Evolutionary conservation across 92 coral and sea anemone genomes (phyloP).

Genomic region (Nematostella vectensis): DNA sequence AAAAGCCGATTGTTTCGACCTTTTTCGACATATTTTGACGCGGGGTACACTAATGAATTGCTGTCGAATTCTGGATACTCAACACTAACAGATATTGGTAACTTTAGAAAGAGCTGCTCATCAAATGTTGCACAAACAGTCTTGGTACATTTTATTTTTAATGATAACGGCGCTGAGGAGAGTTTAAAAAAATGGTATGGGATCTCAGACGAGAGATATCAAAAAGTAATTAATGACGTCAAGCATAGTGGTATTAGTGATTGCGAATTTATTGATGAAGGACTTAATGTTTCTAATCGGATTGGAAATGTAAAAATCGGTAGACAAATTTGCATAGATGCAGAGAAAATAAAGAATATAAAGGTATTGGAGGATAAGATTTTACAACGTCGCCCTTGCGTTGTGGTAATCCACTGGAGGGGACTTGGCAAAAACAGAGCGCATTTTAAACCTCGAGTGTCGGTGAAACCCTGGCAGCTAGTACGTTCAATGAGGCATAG

Average conservation of each 20-base stretch:
- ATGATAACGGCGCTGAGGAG: conserved; percentile 43
- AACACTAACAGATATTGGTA: conserved; percentile 43
- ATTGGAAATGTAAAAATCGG: conserved; percentile 55
- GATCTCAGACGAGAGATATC: conserved; percentile 34
- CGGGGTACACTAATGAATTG: conserved; percentile 56
- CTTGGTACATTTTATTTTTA: conserved; percentile 72
- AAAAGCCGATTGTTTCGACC: conserved; percentile 73
- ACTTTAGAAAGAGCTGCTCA: conserved; percentile 56
- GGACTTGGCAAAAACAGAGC: conserved; percentile 79
- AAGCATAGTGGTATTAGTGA: conserved; percentile 67
- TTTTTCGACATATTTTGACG: conserved; percentile 73
- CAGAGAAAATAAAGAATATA: conserved; percentile 58
- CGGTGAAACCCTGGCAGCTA: conserved; percentile 46
- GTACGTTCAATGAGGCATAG: conserved; percentile 64
- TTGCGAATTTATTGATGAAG: conserved; percentile 76
- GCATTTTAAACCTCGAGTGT: conserved; percentile 66
- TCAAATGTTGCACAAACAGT: conserved; percentile 36
- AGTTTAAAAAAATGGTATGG: conserved; percentile 68
- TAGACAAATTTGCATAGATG: conserved; percentile 81
- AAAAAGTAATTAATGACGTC: conserved; percentile 12
- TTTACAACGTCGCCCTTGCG: conserved; percentile 51
- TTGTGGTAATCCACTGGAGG: conserved; percentile 81
- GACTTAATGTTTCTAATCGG: conserved; percentile 63
- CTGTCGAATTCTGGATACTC: conserved; percentile 54
- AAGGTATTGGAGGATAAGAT: conserved; percentile 48